A percentile compares a stretch with the other conserved stretches of the same genome.
Conservation (phyloP, 1,140 invertebrate species). For the Drosophila murphyi region DNA sequence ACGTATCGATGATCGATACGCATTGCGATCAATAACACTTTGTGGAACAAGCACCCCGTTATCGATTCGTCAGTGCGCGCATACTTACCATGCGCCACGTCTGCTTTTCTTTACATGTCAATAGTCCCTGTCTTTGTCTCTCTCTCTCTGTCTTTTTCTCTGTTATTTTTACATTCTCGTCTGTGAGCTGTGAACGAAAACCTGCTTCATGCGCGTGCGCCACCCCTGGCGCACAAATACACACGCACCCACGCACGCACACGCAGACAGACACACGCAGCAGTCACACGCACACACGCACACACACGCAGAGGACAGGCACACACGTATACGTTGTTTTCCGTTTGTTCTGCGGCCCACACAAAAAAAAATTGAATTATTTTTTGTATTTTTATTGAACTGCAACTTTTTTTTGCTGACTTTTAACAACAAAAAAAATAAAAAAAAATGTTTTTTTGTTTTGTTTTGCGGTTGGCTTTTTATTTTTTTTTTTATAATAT, state of each 20-base stretch:
- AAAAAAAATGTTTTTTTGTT: constrained; percentile 64
- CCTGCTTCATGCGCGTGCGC: constrained; percentile 37
- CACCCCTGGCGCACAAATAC: constrained; percentile 16
- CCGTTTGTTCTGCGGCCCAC: constrained; percentile 33
- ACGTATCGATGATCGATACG: constrained; percentile 4
- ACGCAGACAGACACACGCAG: background rate
- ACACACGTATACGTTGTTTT: constrained; percentile 46
- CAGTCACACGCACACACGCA: constrained; percentile 10
- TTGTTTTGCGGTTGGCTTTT: constrained; percentile 68
- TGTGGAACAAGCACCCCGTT: constrained; percentile 60
- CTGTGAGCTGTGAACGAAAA: constrained; percentile 58
- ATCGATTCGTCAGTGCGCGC: constrained; percentile 71
- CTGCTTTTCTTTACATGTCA: constrained; percentile 47
- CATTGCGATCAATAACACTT: constrained; percentile 20
- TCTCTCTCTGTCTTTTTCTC: constrained; percentile 47
- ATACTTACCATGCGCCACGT: constrained; percentile 74
- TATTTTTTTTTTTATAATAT: constrained; percentile 59
- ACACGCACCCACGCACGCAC: constrained; percentile 1
- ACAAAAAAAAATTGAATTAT: background rate
- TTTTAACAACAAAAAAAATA: constrained; percentile 70
- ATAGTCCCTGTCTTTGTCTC: constrained; percentile 58
- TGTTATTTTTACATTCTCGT: constrained; percentile 9
- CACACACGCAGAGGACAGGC: constrained; percentile 33
- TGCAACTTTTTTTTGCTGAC: constrained; percentile 38
- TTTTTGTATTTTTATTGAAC: constrained; percentile 11